These are phyloP conservation scores for Rhogogaster chlorosoma DNA, from an alignment of 2,888 invertebrate species.

Conservation along the genomic window DNA sequence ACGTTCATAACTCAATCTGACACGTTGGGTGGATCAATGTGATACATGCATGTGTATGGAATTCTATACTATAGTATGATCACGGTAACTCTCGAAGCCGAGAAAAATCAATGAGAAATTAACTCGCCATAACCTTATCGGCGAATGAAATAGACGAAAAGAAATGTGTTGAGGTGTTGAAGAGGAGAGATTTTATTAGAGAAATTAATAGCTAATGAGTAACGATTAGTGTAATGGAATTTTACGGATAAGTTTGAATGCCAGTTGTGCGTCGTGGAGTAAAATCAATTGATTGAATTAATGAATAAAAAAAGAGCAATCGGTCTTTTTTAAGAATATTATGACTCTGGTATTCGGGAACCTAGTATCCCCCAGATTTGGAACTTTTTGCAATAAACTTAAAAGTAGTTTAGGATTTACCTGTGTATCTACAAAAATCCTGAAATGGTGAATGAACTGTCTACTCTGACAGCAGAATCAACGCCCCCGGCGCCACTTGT, in stretches of 20 bases:
- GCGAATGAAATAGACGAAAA: background rate
- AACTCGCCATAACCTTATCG: background rate
- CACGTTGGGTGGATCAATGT: constrained; percentile 40
- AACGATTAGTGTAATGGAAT: background rate
- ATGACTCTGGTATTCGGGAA: background rate
- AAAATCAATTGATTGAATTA: background rate
- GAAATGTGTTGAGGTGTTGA: background rate
- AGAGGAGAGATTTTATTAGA: background rate
- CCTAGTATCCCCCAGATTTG: background rate
- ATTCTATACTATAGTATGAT: constrained; percentile 15
- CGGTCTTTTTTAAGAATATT: background rate
- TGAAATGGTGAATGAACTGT: constrained; percentile 41
- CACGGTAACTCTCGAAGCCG: constrained; percentile 4
- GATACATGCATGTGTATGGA: background rate
- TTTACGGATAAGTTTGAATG: background rate
- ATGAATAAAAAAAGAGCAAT: background rate
- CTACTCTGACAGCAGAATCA: constrained; percentile 48
- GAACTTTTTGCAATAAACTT: background rate
- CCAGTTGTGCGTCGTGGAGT: background rate
- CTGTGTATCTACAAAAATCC: constrained; percentile 44
- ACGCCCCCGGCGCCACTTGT: constrained; percentile 50
- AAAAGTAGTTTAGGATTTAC: constrained; percentile 12
- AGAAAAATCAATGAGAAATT: constrained; percentile 37
- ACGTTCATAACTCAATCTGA: background rate
- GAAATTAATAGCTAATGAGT: background rate